Evolutionary conservation across 2,888 invertebrate species (phyloP), one percentile per base, ranked within the genome.

Genomic region (Microctonus aethiopoides): DNA sequence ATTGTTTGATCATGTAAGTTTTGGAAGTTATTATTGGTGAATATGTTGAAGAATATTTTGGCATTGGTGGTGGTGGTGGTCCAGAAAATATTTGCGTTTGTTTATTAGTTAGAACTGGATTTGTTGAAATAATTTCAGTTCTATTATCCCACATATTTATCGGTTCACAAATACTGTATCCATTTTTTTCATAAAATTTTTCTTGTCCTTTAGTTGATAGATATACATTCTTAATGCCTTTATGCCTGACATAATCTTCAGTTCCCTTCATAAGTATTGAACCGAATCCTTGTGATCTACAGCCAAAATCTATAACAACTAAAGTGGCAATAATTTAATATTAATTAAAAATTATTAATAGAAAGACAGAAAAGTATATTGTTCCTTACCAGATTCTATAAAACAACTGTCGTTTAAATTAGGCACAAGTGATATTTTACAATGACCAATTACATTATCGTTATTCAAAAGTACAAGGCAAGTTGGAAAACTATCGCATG

Each of bases 261-360:
- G 92, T 90, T 82, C 91, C 90, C 70, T 87, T 89, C 92, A 95
- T 92, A 46, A 95, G 87, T 80, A 90, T 89, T 78, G 92, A 92
- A 22, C 95, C 95, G 74, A 93, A 89, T 76, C 94, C 95, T 86
- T 91, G 91, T 11, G 94, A 94, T 76, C 95, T 89, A 80, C 91
- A 89, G 20, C 87, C 86, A 84, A 90, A 91, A 76, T 90, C 90
- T 80, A 95, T 94, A 16, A 95, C 92, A 76, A 95, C 95, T 89
- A 75, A 64, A 84, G 82, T 56, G 59, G 54, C n/a, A n/a, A n/a
- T n/a, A n/a, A n/a, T n/a, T 16, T 16, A n/a, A 26, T 24, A 22
- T 54, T 10, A 68, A 56, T n/a, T 41, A 36, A 56, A 46, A 46
- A 4, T n/a, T 56, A 22, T 4, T 6, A 24, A 41, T 20, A 54